Conservation (phyloP, 2,888 invertebrate species). For the Heliconius ethilla region DNA sequence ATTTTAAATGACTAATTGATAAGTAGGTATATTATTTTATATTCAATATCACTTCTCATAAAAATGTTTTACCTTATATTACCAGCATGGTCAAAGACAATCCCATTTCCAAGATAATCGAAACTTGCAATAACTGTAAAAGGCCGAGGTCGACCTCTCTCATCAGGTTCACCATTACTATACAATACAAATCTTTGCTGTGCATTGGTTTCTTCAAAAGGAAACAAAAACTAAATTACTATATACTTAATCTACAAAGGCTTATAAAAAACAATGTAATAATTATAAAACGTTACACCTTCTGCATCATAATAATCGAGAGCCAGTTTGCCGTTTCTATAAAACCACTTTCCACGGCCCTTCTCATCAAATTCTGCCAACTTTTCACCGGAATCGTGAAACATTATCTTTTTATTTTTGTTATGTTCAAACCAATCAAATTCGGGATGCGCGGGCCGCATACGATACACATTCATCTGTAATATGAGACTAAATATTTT, state of each 20-base stretch:
- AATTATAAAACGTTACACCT: conserved; percentile 54
- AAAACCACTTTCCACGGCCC: conserved; percentile 69
- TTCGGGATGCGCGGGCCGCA: conserved; percentile 73
- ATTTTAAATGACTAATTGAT: not conserved
- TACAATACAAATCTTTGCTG: conserved; percentile 71
- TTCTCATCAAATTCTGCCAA: conserved; percentile 70
- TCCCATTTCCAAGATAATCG: conserved; percentile 72
- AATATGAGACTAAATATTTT: conserved; percentile 1
- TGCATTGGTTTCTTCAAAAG: conserved; percentile 65
- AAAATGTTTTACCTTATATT: conserved; percentile 64
- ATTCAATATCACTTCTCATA: not conserved
- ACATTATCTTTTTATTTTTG: conserved; percentile 62
- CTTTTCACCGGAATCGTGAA: conserved; percentile 67
- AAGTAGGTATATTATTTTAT: not conserved
- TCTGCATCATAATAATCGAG: conserved; percentile 73
- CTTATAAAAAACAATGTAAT: not conserved
- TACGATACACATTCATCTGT: conserved; percentile 75
- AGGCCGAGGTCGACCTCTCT: conserved; percentile 64
- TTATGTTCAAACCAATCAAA: conserved; percentile 75
- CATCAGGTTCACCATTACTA: conserved; percentile 70
- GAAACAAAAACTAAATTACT: not conserved
- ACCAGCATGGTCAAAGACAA: conserved; percentile 73
- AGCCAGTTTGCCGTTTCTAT: conserved; percentile 67
- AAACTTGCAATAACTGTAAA: conserved; percentile 69
- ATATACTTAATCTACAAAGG: not conserved